Evolutionary conservation across 2,113 vertebrate species (phyloP).

Genomic region (Pseudorasbora parva): DNA sequence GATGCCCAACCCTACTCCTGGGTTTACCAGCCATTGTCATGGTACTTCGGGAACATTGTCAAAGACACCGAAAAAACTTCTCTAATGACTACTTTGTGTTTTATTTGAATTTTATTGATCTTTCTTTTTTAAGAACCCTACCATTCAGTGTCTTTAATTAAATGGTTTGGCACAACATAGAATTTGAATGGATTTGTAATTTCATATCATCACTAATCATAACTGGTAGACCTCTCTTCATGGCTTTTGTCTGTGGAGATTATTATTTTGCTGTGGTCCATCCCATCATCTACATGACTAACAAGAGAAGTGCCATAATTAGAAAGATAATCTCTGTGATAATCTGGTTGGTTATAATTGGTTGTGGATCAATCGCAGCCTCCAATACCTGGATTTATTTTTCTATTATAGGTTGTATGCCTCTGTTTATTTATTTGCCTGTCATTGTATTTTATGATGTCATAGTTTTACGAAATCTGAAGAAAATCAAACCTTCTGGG

Average conservation of each 20-base stretch:
- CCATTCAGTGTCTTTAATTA: neutral
- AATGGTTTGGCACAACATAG: neutral
- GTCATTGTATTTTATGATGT: conserved; percentile 47
- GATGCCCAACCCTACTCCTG: no score
- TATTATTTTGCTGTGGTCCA: conserved; percentile 47
- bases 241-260: conserved; percentile 42
- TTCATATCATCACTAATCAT: neutral
- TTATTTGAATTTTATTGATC: conserved; percentile 35
- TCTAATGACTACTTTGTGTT: conserved; percentile 34
- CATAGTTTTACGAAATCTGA: conserved; percentile 12
- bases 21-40: neutral
- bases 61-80: neutral
- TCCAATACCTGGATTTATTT: neutral
- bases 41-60: conserved; percentile 13
- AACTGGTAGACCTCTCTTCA: conserved; percentile 19
- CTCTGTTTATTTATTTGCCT: conserved; percentile 8
- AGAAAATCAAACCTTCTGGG: conserved; percentile 20
- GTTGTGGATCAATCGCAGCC: neutral
- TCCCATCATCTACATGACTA: conserved; percentile 29
- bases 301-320: neutral
- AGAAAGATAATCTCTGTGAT: neutral
- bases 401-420: neutral
- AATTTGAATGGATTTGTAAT: neutral
- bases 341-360: neutral
- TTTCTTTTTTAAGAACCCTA: neutral